Evolutionary conservation across 2,888 invertebrate species (phyloP).

Genomic region (Acholoe squamosa): DNA sequence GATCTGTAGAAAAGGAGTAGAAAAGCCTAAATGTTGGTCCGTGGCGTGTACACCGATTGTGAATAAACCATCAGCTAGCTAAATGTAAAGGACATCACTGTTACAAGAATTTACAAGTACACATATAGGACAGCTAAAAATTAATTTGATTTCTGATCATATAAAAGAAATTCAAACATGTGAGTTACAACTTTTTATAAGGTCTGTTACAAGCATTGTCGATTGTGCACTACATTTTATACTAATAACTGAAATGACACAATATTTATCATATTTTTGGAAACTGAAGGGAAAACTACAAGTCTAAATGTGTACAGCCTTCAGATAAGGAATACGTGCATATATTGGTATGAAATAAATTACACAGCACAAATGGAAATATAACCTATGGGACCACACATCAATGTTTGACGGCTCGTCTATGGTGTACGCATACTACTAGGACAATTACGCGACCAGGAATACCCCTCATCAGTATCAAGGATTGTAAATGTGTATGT

Average conservation of each 20-base stretch:
- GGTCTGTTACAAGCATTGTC: not conserved
- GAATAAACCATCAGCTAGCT: not conserved
- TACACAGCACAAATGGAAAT: not conserved
- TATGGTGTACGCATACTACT: too few species aligned
- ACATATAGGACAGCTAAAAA: too few species aligned
- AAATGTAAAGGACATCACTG: not conserved
- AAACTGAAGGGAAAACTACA: not conserved
- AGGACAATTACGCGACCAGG: too few species aligned
- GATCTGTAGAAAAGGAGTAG: not conserved
- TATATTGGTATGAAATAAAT: not conserved
- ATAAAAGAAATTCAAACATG: too few species aligned
- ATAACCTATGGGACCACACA: slow-evolving; percentile 25
- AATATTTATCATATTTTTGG: not conserved
- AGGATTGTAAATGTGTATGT: not conserved
- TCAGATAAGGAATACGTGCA: not conserved
- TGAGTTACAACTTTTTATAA: not conserved
- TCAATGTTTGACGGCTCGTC: not conserved
- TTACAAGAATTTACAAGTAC: not conserved
- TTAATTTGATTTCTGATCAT: too few species aligned
- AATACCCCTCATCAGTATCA: too few species aligned
- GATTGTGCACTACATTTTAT: not conserved
- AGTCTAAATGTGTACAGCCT: not conserved
- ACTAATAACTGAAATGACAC: not conserved
- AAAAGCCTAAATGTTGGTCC: not conserved
- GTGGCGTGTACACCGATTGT: not conserved